phyloP scores from a whole-genome alignment of 2,888 invertebrate species.

The Strigamia maritima region DNA sequence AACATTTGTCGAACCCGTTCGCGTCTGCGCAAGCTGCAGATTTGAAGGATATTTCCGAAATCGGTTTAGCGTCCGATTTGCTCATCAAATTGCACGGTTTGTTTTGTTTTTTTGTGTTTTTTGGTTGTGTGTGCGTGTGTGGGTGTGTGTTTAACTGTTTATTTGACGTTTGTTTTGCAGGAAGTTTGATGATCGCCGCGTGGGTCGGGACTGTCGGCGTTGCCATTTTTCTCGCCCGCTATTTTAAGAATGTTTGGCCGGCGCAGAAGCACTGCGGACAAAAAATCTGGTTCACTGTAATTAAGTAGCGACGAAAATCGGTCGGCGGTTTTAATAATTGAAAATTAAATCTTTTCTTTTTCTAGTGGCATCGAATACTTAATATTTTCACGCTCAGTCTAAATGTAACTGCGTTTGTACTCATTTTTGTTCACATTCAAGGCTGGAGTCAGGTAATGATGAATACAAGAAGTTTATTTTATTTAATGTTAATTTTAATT shows the following conservation, averaged over 20 bases:
- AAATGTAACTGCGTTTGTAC: constrained; percentile 71
- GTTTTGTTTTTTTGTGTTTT: background rate
- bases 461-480: no score
- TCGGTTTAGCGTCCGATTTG: constrained; percentile 1
- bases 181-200: constrained; percentile 72
- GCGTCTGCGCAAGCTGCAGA: background rate
- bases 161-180: constrained; percentile 1
- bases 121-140: no score
- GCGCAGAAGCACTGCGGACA: constrained; percentile 75
- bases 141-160: background rate
- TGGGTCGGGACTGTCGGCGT: constrained; percentile 85
- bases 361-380: constrained; percentile 78
- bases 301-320: constrained; percentile 47
- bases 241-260: constrained; percentile 86
- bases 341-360: constrained; percentile 39
- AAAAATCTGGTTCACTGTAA: constrained; percentile 90
- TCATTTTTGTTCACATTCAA: constrained; percentile 71
- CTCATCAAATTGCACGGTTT: constrained; percentile 35
- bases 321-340: background rate
- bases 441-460: constrained; percentile 41
- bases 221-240: constrained; percentile 80
- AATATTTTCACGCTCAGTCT: constrained; percentile 78
- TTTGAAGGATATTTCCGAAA: background rate
- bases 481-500: no score
- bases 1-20: background rate